Conservation (phyloP, 2,888 invertebrate species). For the Tipula vernalis region DNA sequence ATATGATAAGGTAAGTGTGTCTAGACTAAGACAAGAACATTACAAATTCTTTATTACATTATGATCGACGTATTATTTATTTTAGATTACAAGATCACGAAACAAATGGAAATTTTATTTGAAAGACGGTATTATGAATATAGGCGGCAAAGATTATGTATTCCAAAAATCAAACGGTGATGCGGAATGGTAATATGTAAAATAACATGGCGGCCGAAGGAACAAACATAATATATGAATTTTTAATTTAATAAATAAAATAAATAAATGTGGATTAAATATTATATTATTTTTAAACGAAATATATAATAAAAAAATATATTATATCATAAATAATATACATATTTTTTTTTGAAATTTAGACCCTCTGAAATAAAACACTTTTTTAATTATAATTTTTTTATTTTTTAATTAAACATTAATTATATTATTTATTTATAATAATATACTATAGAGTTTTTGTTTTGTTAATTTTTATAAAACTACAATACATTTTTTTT, state of each 20-base stretch:
- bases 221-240: not conserved
- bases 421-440: not conserved
- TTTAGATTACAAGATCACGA: constrained; percentile 86
- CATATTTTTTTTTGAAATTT: not conserved
- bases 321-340: not conserved
- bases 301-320: not conserved
- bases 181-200: constrained; percentile 80
- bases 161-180: constrained; percentile 99
- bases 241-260: not conserved
- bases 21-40: not conserved
- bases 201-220: not conserved
- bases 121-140: constrained; percentile 99
- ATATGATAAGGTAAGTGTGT: constrained; percentile 77
- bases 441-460: not conserved
- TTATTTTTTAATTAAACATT: not conserved
- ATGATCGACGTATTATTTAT: constrained; percentile 24
- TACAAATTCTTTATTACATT: not conserved
- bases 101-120: constrained; percentile 99
- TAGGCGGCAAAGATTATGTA: constrained; percentile 94
- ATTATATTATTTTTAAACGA: not conserved
- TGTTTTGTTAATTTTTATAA: constrained; percentile 4
- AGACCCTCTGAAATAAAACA: not conserved
- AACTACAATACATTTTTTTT: not conserved
- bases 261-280: not conserved
- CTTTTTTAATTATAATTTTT: not conserved